Base-by-base conservation (phyloP, 2,888 invertebrate species). In the Psylliodes chrysocephalus region DNA sequence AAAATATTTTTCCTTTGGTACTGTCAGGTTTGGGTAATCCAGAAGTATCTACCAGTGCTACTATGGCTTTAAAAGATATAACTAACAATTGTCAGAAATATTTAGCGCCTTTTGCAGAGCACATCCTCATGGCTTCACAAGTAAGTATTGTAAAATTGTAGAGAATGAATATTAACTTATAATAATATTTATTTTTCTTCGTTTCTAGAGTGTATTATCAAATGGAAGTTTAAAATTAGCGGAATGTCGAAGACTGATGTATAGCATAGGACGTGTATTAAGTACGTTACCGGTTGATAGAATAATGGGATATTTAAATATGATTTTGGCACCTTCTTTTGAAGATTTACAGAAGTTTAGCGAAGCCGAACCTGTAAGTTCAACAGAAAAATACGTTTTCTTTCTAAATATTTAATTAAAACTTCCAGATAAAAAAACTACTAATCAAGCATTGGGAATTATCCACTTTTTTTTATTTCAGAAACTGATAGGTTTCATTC, bases 11-110 rank as follows among this genome's bases (percentile, higher is more conserved):
- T 57, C 89, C 90, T n/a, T 82, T 93, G 17, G 82, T 93, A 1
- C 84, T 87, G 12, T 83, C 89, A 30, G 91, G 91, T 1, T 81
- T 94, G 8, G 86, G 83, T 25, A 86, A 89, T 70, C 83, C 87
- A 0, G 85, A 89, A 22, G 90, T 92, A 65, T 89, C 92, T 0
- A 90, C 92, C 2, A 88, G 92, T 59, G 91, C 94, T 0, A 95
- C 95, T 2, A 88, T 95, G 81, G 95, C 96, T 18, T 85, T 96
- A 8, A 93, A 95, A 79, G 95, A 95, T 77, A 87, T 97, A 35
- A 90, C 93, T 28, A 85, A 91, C 30, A 94, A 95, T 80, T 95
- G 95, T 78, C 88, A 89, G 73, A 80, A 88, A 52, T 89, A 90
- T 78, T 86, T 96, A 71, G 86, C 88, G 49, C 91, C 91, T 0